Conservation (phyloP, 2,888 invertebrate species). For the Chrysopilus asiliformis region DNA sequence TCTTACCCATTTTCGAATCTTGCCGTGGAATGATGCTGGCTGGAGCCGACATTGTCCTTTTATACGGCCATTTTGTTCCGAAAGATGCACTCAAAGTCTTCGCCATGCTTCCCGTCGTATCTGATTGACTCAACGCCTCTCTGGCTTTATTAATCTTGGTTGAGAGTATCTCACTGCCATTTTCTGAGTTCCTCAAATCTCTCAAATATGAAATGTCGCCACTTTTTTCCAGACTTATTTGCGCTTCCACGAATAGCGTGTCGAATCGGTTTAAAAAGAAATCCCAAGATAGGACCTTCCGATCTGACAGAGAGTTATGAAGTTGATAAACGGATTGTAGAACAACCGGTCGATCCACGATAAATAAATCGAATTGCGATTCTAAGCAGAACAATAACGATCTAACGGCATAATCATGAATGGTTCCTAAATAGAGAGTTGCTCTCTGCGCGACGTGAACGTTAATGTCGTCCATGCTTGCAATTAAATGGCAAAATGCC, state of each 20-base stretch:
- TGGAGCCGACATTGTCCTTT: constrained; percentile 87
- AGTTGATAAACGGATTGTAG: constrained; percentile 90
- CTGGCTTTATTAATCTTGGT: constrained; percentile 80
- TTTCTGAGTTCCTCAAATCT: constrained; percentile 79
- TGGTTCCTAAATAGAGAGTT: constrained; percentile 81
- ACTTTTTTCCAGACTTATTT: constrained; percentile 73
- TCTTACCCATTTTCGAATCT: no score
- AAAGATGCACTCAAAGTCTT: constrained; percentile 78
- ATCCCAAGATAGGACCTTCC: constrained; percentile 88
- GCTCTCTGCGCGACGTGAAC: constrained; percentile 91
- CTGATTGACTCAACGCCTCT: constrained; percentile 68
- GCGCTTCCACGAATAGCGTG: constrained; percentile 88
- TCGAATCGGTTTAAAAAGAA: constrained; percentile 96
- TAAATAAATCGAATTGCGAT: constrained; percentile 94
- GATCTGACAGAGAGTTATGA: constrained; percentile 81
- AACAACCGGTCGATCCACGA: constrained; percentile 92
- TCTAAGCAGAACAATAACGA: constrained; percentile 87
- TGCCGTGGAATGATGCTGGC: constrained; percentile 65
- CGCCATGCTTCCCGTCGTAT: constrained; percentile 45
- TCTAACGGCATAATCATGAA: constrained; percentile 80
- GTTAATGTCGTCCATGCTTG: constrained; percentile 90
- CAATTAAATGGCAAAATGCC: constrained; percentile 91
- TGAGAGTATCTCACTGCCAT: constrained; percentile 71
- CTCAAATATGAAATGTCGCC: constrained; percentile 73
- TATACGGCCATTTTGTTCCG: constrained; percentile 89